phyloP scores from a whole-genome alignment of 2,888 invertebrate genomes.

The Lasioglossum villosulum region DNA sequence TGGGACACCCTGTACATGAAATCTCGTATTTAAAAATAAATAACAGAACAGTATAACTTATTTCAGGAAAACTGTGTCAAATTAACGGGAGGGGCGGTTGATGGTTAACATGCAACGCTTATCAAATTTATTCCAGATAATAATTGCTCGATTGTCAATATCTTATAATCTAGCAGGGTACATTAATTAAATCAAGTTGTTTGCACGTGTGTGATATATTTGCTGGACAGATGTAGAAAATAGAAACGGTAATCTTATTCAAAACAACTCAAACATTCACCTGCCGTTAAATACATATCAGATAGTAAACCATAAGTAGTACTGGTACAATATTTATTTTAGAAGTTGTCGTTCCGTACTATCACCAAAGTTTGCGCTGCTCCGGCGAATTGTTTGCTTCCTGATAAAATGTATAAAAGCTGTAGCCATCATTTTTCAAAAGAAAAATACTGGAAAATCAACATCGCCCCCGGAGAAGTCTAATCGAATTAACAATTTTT shows the following conservation, averaged over 20 bases:
- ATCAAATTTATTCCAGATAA: not conserved
- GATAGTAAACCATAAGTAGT: not conserved
- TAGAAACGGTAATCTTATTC: not conserved
- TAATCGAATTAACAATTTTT: not conserved
- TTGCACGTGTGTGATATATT: not conserved
- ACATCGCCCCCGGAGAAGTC: not conserved
- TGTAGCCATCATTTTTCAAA: not conserved
- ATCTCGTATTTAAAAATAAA: too few species aligned
- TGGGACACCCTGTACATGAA: too few species aligned
- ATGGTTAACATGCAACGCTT: not conserved
- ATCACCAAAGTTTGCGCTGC: not conserved
- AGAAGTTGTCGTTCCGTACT: not conserved
- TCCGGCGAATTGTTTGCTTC: not conserved
- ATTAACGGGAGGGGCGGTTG: too few species aligned
- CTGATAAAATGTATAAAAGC: not conserved
- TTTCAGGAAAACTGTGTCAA: too few species aligned
- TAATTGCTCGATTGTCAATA: not conserved
- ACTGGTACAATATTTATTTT: not conserved
- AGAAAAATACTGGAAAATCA: not conserved
- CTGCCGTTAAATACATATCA: not conserved
- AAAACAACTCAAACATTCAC: not conserved
- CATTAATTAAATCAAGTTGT: not conserved
- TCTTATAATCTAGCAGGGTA: not conserved
- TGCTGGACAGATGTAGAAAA: not conserved
- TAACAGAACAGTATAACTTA: too few species aligned